phyloP scores from a whole-genome alignment of 2,113 vertebrate species.

The Cynopterus brachyotis region DNA sequence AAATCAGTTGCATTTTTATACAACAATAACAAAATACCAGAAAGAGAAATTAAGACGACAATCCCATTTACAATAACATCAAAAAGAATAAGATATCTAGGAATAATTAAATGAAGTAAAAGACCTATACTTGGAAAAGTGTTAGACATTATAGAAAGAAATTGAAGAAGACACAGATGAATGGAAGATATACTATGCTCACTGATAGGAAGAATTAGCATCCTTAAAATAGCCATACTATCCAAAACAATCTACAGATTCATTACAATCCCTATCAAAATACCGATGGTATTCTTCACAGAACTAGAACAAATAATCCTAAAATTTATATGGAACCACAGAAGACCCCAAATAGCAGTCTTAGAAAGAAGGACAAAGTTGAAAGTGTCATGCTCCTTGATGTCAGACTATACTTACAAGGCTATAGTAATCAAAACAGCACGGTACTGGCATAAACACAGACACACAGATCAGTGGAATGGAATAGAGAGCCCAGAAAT shows the following conservation, averaged over 20 bases:
- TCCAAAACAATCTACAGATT: neutral
- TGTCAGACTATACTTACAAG: neutral
- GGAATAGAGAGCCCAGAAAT: neutral
- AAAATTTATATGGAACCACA: neutral
- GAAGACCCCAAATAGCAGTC: neutral
- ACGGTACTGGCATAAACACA: neutral
- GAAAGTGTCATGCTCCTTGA: neutral
- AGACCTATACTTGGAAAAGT: too few species aligned
- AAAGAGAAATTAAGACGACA: too few species aligned
- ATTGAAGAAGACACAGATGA: neutral
- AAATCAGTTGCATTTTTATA: too few species aligned
- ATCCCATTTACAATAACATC: too few species aligned
- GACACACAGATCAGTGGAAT: neutral
- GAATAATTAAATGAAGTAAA: too few species aligned
- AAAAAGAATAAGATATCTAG: too few species aligned
- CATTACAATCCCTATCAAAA: neutral
- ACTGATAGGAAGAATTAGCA: neutral
- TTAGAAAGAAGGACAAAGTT: neutral
- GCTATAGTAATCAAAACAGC: neutral
- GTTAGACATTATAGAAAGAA: too few species aligned
- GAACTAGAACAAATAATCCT: neutral
- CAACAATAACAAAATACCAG: too few species aligned
- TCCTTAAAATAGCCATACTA: neutral
- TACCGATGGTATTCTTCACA: neutral
- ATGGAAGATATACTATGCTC: neutral